Base-by-base conservation (phyloP, 2,888 invertebrate species). In the Mythimna impura region DNA sequence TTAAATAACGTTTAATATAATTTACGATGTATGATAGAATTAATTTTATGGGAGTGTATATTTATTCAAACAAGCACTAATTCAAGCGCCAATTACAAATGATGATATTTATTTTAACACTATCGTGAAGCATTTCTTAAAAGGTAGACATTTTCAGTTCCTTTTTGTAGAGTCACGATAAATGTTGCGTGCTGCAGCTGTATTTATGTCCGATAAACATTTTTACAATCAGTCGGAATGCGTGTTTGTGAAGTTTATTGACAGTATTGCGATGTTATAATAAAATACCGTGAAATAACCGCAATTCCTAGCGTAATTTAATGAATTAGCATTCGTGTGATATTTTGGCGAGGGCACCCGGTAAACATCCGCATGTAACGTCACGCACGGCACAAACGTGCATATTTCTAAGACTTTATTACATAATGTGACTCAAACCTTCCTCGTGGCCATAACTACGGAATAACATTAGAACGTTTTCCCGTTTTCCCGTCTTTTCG, bases 391-490 rank as follows among this genome's bases (percentile, higher is more conserved):
- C 86, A 81, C 83, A 82, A 74, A 73, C 84, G 81, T 86, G 86
- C 86, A 87, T 90, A 88, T 84, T 84, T 88, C 86, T 84, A 80
- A 84, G 79, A 83, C 83, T 89, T 90, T 89, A 90, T 90, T 89
- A 89, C 85, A 86, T 89, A 90, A 90, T 88, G 85, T 75, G 86
- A 88, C 75, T 85, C 80, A 76, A 82, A 85, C 77, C 83, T 82
- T 84, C 77, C 88, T 86, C 77, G 75, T 81, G 71, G 75, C 83
- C 77, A 81, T 85, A 88, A 86, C 79, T 79, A 87, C 77, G 83
- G 88, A 87, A 90, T 88, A 91, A 90, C 89, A 89, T 90, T 88
- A 89, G 86, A 89, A 86, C 90, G 88, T 89, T 91, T 91, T 88
- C 87, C 90, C 90, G 88, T 89, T 91, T 91, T 88, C 87, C 90